Evolutionary conservation across 2,888 invertebrate species (phyloP), one percentile per base, ranked within the genome.

Genomic region (Nowickia ferox): DNA sequence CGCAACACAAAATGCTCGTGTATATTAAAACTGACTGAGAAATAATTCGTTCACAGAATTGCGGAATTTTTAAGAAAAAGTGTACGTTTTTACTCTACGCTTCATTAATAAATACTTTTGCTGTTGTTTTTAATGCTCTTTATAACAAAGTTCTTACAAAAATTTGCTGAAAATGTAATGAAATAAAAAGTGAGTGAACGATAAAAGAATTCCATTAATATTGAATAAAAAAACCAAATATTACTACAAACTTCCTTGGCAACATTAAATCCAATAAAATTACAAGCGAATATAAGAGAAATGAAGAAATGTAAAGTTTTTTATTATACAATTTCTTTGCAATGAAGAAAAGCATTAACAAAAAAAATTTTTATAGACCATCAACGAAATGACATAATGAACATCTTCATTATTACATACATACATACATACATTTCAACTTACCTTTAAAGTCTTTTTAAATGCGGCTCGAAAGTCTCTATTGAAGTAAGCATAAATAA

Each of bases 401-500:
- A 63, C 55, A 44, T 59, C 9, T 17, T 61, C 8, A n/a, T 17
- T 38, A n/a, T n/a, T 59, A 46, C 30, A 48, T 38, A 30, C 30
- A 30, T 30, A 30, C 30, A 30, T 0, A 30, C 30, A 42, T 46
- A 19, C 53, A 30, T 19, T 19, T 19, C 15, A 74, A 82, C 90
- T 91, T 88, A 93, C 92, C 92, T 93, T 95, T 89, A 98, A 93
- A 13, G 97, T 97, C 93, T 97, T 97, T 93, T 97, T 96, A 94
- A 99, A 99, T 11, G 99, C 98, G 74, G 96, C 96, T 88, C 99
- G 95, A 93, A 99, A 99, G 93, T 99, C 99, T 77, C 98, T 95
- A 93, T 98, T 99, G 94, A 98, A 99, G 93, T 98, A 98, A 53
- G 99, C 98, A 94, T 98, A 98, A 92, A 99, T 98, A 89, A 99